Conservation (phyloP, 2,797 vertebrate species). For the Oreortyx pictus region DNA sequence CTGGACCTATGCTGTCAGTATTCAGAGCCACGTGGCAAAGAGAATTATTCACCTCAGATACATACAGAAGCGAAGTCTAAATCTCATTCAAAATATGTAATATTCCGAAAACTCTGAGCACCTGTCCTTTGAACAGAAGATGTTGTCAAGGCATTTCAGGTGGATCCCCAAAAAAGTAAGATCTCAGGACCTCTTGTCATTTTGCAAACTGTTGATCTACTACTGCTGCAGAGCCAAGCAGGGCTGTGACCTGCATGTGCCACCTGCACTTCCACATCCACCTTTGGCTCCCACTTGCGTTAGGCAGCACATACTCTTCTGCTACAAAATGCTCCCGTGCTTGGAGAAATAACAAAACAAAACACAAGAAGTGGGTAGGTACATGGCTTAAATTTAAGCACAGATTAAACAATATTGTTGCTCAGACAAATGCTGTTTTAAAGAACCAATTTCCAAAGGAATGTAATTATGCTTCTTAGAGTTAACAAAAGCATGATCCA, state of each 20-base stretch:
- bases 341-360: accelerated
- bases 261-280: not conserved
- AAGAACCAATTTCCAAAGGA: conserved; percentile 16
- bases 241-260: not conserved
- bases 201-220: not conserved
- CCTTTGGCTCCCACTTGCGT: accelerated
- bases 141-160: not conserved
- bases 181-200: not conserved
- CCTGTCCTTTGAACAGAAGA: not conserved
- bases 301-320: not conserved
- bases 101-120: not conserved
- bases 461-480: not conserved
- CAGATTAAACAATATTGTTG: not conserved
- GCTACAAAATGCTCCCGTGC: not conserved
- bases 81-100: not conserved
- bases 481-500: not conserved
- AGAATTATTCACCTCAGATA: conserved; percentile 5
- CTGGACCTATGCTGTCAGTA: not conserved
- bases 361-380: not conserved
- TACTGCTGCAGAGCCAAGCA: not conserved
- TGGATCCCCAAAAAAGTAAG: not conserved
- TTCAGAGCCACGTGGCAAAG: not conserved
- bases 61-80: not conserved
- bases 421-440: not conserved
- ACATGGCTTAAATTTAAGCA: not conserved